These are phyloP conservation scores for Lasioglossum malachurum DNA, from an alignment of 2,888 invertebrate genomes.

Conservation along the genomic window DNA sequence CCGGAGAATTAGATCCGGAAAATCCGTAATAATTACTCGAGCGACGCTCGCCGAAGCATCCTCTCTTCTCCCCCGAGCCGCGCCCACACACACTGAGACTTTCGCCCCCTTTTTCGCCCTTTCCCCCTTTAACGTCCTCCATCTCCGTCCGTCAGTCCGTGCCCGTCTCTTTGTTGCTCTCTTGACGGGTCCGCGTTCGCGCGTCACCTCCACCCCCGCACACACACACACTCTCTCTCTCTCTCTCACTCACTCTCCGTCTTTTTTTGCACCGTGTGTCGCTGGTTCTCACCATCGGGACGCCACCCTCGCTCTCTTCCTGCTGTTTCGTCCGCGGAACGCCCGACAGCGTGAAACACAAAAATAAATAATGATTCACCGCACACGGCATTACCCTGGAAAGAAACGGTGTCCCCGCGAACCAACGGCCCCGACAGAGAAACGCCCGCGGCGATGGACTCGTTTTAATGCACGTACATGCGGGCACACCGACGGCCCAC, in stretches of 20 bases:
- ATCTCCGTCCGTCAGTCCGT: slow-evolving; percentile 35
- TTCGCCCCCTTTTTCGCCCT: slow-evolving; percentile 39
- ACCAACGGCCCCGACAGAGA: background rate
- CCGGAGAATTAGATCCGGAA: slow-evolving; percentile 84
- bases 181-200: slow-evolving; percentile 15
- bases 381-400: slow-evolving; percentile 61
- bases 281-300: slow-evolving; percentile 38
- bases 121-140: slow-evolving; percentile 32
- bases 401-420: slow-evolving; percentile 48
- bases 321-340: slow-evolving; percentile 38
- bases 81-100: slow-evolving; percentile 9
- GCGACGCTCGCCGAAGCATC: slow-evolving; percentile 79
- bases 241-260: slow-evolving; percentile 21
- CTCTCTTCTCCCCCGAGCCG: slow-evolving; percentile 65
- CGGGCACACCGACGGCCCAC: background rate
- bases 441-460: slow-evolving; percentile 1
- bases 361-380: slow-evolving; percentile 80
- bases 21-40: slow-evolving; percentile 84
- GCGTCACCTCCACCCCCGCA: background rate
- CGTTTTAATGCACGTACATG: background rate
- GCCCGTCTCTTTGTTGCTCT: slow-evolving; percentile 17
- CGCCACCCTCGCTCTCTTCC: background rate
- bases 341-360: slow-evolving; percentile 76
- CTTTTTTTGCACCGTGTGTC: slow-evolving; percentile 21
- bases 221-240: slow-evolving; percentile 18